Evolutionary conservation across 2,113 vertebrate species (phyloP).

Genomic region (Psephotus haematonotus): DNA sequence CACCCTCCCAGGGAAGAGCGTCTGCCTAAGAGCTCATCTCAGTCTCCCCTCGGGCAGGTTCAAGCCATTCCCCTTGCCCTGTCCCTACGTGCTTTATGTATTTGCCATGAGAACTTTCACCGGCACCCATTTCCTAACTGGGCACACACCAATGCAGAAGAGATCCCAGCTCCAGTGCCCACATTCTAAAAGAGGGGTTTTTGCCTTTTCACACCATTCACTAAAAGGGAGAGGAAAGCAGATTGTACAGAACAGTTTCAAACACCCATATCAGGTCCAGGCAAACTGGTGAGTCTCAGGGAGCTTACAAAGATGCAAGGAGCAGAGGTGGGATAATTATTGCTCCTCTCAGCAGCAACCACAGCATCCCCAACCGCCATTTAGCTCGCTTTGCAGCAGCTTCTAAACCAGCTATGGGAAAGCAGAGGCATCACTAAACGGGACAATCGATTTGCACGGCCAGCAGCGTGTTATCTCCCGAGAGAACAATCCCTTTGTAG

Average conservation of each 20-base stretch:
- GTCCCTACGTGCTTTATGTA: not conserved
- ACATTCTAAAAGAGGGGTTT: not conserved
- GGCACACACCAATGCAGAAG: not conserved
- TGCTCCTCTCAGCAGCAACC: not conserved
- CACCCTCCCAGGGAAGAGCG: not conserved
- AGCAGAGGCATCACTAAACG: not conserved
- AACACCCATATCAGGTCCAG: accelerated
- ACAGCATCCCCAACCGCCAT: not conserved
- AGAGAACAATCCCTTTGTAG: conserved; percentile 1
- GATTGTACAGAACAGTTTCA: not conserved
- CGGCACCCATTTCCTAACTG: not conserved
- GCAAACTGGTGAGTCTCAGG: not conserved
- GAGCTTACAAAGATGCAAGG: not conserved
- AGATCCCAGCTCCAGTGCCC: not conserved
- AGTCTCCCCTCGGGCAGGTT: not conserved
- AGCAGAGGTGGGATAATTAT: not conserved
- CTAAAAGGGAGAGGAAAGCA: not conserved
- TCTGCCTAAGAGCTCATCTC: not conserved
- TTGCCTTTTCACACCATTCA: not conserved
- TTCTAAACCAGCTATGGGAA: not conserved
- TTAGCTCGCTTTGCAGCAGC: not conserved
- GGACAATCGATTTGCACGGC: conserved; percentile 1
- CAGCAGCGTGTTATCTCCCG: not conserved
- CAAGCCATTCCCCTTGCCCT: not conserved
- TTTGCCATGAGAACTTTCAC: not conserved